Conservation (phyloP, 1,140 invertebrate genomes). For the Gyrodactylus bullatarudis region DNA sequence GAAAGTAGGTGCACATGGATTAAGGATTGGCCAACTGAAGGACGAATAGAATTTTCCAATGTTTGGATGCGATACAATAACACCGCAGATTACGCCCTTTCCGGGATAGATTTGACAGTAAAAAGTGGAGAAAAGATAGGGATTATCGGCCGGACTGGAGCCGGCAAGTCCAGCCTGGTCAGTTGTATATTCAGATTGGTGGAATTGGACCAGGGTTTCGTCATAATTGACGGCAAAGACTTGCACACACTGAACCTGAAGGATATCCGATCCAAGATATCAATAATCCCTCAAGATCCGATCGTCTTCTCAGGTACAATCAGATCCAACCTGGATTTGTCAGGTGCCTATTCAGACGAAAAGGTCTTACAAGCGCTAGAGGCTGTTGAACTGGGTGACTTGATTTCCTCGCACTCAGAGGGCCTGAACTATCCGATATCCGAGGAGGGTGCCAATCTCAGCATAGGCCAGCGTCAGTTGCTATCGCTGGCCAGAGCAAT, state of each 20-base stretch:
- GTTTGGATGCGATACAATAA: neutral
- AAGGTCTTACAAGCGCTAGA: conserved; percentile 13
- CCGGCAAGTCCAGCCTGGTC: conserved; percentile 25
- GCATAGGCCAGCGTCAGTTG: conserved; percentile 25
- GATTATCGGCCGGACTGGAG: conserved; percentile 13
- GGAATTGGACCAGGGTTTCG: conserved; percentile 19
- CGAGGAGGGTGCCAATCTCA: conserved; percentile 11
- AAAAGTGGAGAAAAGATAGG: conserved; percentile 6
- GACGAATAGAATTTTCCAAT: neutral
- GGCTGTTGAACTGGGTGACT: conserved; percentile 13
- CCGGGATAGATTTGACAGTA: neutral
- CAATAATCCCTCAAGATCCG: conserved; percentile 19
- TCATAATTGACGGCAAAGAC: conserved; percentile 15
- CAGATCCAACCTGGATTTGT: conserved; percentile 16
- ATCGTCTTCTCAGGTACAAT: conserved; percentile 20
- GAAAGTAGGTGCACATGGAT: no score
- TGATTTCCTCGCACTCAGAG: conserved; percentile 8
- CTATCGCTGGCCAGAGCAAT: conserved; percentile 26
- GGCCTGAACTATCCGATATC: conserved; percentile 7
- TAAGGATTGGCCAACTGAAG: conserved; percentile 6
- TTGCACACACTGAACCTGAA: conserved; percentile 14
- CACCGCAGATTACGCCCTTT: neutral
- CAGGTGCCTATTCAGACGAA: conserved; percentile 11
- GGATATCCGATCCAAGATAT: conserved; percentile 14
- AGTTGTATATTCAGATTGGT: conserved; percentile 25